Conservation (phyloP, 2,797 vertebrate genomes). For the Pyrocephalus nanus region DNA sequence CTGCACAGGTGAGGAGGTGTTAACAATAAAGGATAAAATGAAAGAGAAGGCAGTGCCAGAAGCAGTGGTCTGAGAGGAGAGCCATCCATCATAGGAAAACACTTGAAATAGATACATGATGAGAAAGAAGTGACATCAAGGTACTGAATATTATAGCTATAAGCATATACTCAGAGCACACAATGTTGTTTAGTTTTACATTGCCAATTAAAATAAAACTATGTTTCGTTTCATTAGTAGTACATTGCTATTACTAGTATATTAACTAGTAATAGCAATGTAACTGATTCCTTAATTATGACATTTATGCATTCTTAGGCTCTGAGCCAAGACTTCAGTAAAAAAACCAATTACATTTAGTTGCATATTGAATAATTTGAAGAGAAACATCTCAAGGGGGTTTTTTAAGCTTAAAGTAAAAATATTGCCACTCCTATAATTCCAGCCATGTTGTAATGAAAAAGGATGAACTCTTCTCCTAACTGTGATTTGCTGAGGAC, state of each 20-base stretch:
- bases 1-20: background rate
- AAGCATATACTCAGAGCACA: background rate
- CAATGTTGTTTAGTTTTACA: background rate
- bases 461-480: background rate
- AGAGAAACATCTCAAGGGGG: accelerated
- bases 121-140: background rate
- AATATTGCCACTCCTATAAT: background rate
- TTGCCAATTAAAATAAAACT: background rate
- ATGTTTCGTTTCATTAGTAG: no score
- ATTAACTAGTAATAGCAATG: background rate
- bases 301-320: background rate
- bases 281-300: background rate
- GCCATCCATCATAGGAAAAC: background rate
- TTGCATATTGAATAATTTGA: background rate
- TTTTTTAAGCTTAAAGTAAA: background rate
- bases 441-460: background rate
- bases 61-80: background rate
- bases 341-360: background rate
- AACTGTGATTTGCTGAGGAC: background rate
- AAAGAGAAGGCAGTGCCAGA: background rate
- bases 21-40: background rate
- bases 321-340: background rate
- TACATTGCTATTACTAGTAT: no score
- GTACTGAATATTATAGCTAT: background rate
- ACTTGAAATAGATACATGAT: background rate